These are phyloP conservation scores for Entomobrya multifasciata DNA, from an alignment of 2,888 invertebrate genomes.

Conservation along the genomic window DNA sequence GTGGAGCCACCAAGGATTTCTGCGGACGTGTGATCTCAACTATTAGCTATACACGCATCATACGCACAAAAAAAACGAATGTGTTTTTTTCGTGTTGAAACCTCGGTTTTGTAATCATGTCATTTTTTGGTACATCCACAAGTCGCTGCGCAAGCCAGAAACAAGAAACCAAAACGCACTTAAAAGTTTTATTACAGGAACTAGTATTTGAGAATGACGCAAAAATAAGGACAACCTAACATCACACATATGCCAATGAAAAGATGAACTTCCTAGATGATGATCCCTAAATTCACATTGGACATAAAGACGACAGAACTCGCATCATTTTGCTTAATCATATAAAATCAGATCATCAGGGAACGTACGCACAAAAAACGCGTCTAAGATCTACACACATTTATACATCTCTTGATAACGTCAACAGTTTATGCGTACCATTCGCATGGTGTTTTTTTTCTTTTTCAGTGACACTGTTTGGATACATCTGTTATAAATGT, in stretches of 20 bases:
- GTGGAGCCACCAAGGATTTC: conserved; percentile 14
- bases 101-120: not conserved
- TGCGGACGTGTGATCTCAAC: not conserved
- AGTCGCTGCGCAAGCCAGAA: not conserved
- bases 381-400: not conserved
- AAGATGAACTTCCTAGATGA: conserved; percentile 65
- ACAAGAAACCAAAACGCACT: not conserved
- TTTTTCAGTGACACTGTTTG: conserved; percentile 3
- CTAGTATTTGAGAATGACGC: conserved; percentile 18
- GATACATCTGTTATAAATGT: not conserved
- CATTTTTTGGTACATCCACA: not conserved
- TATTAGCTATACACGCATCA: not conserved
- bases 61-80: not conserved
- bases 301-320: conserved; percentile 35
- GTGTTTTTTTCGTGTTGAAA: not conserved
- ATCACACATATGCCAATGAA: conserved; percentile 25
- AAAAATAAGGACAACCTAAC: conserved; percentile 55
- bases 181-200: conserved; percentile 55
- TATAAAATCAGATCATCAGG: conserved; percentile 45
- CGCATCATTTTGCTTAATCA: conserved; percentile 25
- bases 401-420: too few relatives aligned
- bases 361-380: conserved; percentile 46
- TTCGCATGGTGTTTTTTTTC: too few relatives aligned
- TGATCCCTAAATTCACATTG: conserved; percentile 57
- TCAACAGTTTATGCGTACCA: too few relatives aligned